A percentile compares a stretch with the other conserved stretches of the same genome.
phyloP scores from a whole-genome alignment of 2,797 vertebrate species.

The Pelochelys cantorii region DNA sequence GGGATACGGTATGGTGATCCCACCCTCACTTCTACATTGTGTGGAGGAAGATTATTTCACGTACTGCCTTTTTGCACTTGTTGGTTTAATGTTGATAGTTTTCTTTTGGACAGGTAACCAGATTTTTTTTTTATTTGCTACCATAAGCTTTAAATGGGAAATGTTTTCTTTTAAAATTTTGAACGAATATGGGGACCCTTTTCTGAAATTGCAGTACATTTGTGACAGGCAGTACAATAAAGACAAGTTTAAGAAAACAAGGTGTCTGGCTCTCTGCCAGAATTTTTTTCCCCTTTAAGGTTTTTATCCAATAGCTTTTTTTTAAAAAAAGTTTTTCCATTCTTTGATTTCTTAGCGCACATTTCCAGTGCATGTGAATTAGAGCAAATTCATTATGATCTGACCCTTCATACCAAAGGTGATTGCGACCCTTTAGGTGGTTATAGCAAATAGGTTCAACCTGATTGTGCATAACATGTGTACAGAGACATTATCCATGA shows the following conservation, averaged over 20 bases:
- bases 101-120: neutral
- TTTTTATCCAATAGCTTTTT: neutral
- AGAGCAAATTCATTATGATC: neutral
- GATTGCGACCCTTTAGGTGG: fast-evolving
- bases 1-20: neutral
- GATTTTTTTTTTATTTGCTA: neutral
- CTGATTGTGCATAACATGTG: neutral
- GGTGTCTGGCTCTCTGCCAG: neutral
- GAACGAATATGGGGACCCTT: neutral
- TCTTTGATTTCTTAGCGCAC: neutral
- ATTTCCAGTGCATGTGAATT: neutral
- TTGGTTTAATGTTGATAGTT: neutral
- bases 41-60: neutral
- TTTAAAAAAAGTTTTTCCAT: neutral
- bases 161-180: neutral
- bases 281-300: neutral
- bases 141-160: neutral
- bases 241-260: neutral
- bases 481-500: neutral
- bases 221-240: neutral
- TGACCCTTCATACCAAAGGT: neutral
- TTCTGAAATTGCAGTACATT: fast-evolving
- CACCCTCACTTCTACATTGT: neutral
- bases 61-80: neutral
- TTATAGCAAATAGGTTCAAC: neutral